phyloP scores from a whole-genome alignment of 2,113 vertebrate species.

The Burhinus oedicnemus region DNA sequence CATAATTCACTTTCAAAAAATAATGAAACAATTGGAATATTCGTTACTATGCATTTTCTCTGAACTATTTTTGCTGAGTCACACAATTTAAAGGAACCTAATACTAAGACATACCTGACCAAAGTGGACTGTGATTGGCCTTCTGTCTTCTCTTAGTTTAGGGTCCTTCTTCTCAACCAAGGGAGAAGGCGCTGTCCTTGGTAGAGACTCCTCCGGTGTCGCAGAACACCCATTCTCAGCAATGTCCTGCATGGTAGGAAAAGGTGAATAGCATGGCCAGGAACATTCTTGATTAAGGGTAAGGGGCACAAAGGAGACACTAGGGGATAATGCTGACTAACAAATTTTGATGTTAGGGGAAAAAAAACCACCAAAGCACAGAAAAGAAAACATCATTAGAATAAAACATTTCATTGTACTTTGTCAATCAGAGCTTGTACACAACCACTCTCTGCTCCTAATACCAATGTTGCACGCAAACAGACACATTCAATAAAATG shows the following conservation, averaged over 20 bases:
- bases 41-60: neutral
- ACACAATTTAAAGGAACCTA: neutral
- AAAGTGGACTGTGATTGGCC: constrained; percentile 91
- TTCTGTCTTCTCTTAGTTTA: constrained; percentile 78
- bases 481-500: neutral
- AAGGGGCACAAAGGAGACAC: constrained; percentile 33
- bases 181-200: constrained; percentile 62
- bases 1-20: neutral
- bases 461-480: neutral
- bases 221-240: constrained; percentile 87
- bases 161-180: constrained; percentile 79
- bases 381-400: constrained; percentile 10
- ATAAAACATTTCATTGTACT: neutral
- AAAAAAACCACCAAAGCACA: neutral
- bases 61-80: neutral
- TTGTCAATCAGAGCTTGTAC: neutral
- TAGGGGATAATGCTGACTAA: constrained; percentile 43
- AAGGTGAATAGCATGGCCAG: constrained; percentile 18
- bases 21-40: neutral
- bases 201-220: constrained; percentile 70
- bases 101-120: constrained; percentile 84
- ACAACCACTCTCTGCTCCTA: neutral
- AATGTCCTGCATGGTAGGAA: constrained; percentile 82
- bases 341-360: neutral
- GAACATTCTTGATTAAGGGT: constrained; percentile 8